A percentile compares a stretch with the other conserved stretches of the same genome.
Evolutionary conservation across 2,888 invertebrate species (phyloP).

Genomic region (Gymnosoma rotundatum): DNA sequence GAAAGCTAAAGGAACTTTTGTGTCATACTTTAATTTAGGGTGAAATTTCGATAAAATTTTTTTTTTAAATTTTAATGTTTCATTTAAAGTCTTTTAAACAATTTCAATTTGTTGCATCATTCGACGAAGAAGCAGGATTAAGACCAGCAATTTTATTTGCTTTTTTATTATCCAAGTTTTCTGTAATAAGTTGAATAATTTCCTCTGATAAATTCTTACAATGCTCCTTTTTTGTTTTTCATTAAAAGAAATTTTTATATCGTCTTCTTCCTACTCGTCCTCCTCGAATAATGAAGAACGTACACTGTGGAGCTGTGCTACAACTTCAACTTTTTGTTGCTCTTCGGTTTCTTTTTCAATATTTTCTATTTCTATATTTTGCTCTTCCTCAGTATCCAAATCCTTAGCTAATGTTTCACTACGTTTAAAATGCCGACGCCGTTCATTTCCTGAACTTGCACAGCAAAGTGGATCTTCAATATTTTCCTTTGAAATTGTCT

Average conservation of each 20-base stretch:
- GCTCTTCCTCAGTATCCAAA: slow-evolving; percentile 65
- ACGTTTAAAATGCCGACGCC: slow-evolving; percentile 75
- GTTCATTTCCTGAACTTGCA: slow-evolving; percentile 16
- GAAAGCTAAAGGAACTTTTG: too few relatives aligned
- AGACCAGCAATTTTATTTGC: not conserved
- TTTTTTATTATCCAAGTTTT: not conserved
- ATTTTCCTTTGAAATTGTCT: not conserved
- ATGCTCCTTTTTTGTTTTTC: not conserved
- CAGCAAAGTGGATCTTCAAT: not conserved
- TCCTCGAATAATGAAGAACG: not conserved
- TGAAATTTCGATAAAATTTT: too few relatives aligned
- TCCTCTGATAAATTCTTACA: not conserved
- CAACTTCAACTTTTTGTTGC: slow-evolving; percentile 24
- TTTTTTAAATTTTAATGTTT: too few relatives aligned
- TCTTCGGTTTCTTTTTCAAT: not conserved
- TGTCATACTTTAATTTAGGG: too few relatives aligned
- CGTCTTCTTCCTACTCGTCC: not conserved
- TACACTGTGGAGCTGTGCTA: slow-evolving; percentile 22
- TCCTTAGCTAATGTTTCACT: slow-evolving; percentile 79
- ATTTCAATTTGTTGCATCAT: too few relatives aligned
- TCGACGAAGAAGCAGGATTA: too few relatives aligned
- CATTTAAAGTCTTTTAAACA: too few relatives aligned
- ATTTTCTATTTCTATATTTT: slow-evolving; percentile 5
- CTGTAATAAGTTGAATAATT: not conserved
- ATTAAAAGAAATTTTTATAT: too few relatives aligned